Evolutionary conservation across 1,140 invertebrate species (phyloP).

Genomic region (Leptinotarsa lineolata): DNA sequence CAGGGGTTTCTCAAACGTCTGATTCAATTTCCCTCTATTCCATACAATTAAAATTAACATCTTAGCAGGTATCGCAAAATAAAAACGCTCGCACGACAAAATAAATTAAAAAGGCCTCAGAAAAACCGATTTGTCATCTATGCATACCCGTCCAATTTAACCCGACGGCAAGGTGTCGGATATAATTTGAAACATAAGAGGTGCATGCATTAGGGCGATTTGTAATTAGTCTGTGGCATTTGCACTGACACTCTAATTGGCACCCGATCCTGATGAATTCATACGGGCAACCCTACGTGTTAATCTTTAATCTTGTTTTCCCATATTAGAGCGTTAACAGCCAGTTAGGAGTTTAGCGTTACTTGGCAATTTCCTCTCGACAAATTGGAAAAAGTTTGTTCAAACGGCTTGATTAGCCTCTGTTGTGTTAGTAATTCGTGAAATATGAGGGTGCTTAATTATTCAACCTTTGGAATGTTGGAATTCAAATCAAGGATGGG

Average conservation of each 20-base stretch:
- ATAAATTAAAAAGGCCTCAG: too few relatives aligned
- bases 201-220: not conserved
- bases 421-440: not conserved
- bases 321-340: not conserved
- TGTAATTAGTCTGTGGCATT: not conserved
- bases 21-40: too few relatives aligned
- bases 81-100: too few relatives aligned
- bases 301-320: conserved; percentile 3
- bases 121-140: too few relatives aligned
- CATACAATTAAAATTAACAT: too few relatives aligned
- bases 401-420: not conserved
- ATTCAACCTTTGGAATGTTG: too few relatives aligned
- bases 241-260: conserved; percentile 3
- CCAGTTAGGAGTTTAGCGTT: not conserved
- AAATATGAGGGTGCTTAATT: not conserved
- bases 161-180: not conserved
- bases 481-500: too few relatives aligned
- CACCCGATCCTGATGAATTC: conserved; percentile 4
- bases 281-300: not conserved
- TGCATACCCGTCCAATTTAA: not conserved
- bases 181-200: conserved; percentile 1
- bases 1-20: too few relatives aligned
- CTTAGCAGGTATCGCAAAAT: too few relatives aligned
- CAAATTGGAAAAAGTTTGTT: not conserved
- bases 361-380: not conserved